phyloP scores from a whole-genome alignment of 2,113 vertebrate species.

The Ctenomys sociabilis region DNA sequence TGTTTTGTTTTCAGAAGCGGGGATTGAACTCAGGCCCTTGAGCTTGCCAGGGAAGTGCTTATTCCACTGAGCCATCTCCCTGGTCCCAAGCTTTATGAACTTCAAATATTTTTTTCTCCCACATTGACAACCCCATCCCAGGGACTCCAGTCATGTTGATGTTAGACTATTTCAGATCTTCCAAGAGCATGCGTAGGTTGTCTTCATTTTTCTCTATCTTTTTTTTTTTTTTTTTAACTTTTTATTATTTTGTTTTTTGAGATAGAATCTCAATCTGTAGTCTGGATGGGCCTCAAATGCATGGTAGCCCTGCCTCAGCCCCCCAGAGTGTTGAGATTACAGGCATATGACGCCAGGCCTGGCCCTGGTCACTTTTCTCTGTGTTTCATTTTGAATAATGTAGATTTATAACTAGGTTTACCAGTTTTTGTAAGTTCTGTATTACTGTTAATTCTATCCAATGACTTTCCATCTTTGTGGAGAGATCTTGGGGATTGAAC shows the following conservation, averaged over 20 bases:
- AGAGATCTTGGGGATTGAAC: background rate
- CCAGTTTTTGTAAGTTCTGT: background rate
- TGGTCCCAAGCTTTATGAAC: background rate
- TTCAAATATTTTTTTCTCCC: background rate
- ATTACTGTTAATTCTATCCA: background rate
- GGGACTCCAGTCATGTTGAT: background rate
- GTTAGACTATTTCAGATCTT: background rate
- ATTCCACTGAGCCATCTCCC: too few relatives aligned
- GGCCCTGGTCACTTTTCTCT: background rate
- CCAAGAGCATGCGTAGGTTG: background rate
- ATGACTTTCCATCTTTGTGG: background rate
- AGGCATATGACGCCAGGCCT: background rate
- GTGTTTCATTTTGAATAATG: background rate
- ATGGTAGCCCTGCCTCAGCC: background rate
- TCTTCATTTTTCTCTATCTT: background rate
- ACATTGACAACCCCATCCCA: background rate
- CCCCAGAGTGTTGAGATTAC: background rate
- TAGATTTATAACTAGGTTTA: background rate
- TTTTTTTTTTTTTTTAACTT: background rate
- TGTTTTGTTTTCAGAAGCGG: too few relatives aligned
- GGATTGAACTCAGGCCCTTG: too few relatives aligned
- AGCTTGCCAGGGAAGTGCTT: too few relatives aligned
- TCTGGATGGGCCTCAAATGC: background rate
- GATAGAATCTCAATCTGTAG: background rate
- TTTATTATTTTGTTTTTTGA: background rate